Conservation (phyloP, 2,113 vertebrate species). For the Sapayoa aenigma region DNA sequence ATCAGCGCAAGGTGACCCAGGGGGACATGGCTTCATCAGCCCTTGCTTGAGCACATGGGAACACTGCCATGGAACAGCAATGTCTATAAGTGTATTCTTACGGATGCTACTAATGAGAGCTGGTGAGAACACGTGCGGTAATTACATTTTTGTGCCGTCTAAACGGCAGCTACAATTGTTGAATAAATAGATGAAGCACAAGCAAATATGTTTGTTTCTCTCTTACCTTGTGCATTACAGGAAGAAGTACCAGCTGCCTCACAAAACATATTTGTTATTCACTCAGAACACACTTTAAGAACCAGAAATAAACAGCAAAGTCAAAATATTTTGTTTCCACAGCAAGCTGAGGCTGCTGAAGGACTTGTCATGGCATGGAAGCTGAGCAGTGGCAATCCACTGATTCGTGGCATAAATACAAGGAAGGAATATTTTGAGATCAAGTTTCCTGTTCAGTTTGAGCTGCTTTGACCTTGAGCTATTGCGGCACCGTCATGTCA, state of each 20-base stretch:
- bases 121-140: neutral
- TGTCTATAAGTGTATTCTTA: neutral
- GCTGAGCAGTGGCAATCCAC: neutral
- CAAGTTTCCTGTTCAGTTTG: neutral
- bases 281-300: constrained; percentile 25
- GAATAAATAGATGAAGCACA: neutral
- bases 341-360: neutral
- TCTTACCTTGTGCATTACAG: neutral
- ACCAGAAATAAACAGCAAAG: neutral
- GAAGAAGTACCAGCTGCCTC: constrained; percentile 61
- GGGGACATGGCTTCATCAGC: neutral
- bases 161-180: constrained; percentile 10
- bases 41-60: accelerated
- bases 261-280: constrained; percentile 55
- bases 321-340: constrained; percentile 61
- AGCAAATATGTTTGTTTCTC: constrained; percentile 27
- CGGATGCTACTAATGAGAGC: neutral
- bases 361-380: neutral
- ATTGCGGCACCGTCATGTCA: accelerated
- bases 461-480: neutral
- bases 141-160: neutral
- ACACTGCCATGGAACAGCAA: neutral
- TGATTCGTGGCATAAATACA: neutral
- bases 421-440: neutral
- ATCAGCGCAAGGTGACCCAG: neutral